phyloP scores from a whole-genome alignment of 2,797 vertebrate species.

The Helostoma temminkii region DNA sequence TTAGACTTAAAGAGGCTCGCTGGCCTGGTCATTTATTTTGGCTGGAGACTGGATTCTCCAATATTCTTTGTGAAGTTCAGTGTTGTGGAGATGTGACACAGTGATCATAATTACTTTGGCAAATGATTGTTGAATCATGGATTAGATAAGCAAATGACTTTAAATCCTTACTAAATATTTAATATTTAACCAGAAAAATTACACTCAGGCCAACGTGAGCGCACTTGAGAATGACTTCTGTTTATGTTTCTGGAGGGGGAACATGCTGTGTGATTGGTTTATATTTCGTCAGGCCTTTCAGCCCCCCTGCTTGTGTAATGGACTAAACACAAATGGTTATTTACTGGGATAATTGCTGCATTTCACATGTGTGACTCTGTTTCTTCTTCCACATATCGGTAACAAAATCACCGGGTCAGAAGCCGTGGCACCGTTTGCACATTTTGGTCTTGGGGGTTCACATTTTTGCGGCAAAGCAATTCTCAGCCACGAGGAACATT shows the following conservation, averaged over 20 bases:
- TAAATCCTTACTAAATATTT: no score
- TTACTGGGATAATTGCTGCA: constrained; percentile 51
- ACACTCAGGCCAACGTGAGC: background rate
- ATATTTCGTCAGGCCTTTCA: constrained; percentile 28
- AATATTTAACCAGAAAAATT: constrained; percentile 10
- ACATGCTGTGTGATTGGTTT: constrained; percentile 49
- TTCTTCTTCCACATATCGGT: constrained; percentile 14
- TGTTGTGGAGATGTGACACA: constrained; percentile 6
- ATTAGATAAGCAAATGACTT: constrained; percentile 9
- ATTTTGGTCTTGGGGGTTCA: constrained; percentile 50
- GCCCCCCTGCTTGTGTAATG: constrained; percentile 36
- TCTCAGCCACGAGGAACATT: constrained; percentile 65
- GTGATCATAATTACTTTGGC: constrained; percentile 26
- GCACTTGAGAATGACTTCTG: constrained; percentile 18
- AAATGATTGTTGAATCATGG: constrained; percentile 28
- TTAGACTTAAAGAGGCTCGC: constrained; percentile 56
- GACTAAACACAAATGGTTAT: constrained; percentile 45
- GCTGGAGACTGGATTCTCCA: constrained; percentile 29
- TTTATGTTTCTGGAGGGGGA: constrained; percentile 47
- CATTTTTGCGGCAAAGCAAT: constrained; percentile 67
- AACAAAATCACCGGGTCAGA: constrained; percentile 34
- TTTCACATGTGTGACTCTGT: constrained; percentile 32
- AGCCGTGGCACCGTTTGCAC: constrained; percentile 33
- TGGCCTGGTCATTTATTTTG: constrained; percentile 44
- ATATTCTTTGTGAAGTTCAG: constrained; percentile 23